These are phyloP conservation scores for Garrulus glandarius DNA, from an alignment of 2,797 vertebrate species.

Conservation along the genomic window DNA sequence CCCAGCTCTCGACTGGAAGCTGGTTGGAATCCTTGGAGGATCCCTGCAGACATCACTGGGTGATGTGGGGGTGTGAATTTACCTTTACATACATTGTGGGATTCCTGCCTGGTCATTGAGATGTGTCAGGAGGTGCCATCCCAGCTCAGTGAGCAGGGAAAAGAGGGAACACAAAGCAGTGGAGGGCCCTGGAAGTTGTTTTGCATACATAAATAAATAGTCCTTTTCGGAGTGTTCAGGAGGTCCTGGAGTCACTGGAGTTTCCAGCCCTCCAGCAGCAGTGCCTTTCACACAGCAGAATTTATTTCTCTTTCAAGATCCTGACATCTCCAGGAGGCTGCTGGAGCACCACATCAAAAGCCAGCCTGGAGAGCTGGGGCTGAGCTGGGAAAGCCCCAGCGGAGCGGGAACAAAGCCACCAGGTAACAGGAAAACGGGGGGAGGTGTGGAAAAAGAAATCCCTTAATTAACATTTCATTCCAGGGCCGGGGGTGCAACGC, in stretches of 20 bases:
- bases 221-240: neutral
- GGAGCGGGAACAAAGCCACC: neutral
- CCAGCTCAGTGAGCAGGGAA: neutral
- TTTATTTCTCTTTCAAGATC: neutral
- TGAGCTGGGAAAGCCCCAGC: neutral
- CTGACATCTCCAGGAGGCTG: neutral
- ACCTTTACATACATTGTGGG: neutral
- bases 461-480: neutral
- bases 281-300: neutral
- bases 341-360: constrained; percentile 23
- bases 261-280: neutral
- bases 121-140: neutral
- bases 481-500: neutral
- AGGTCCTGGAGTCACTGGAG: neutral
- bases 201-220: neutral
- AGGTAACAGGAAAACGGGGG: neutral
- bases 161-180: neutral
- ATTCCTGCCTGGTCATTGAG: neutral
- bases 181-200: neutral
- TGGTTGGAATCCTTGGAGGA: neutral
- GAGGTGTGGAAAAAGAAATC: neutral
- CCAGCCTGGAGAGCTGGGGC: neutral
- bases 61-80: neutral
- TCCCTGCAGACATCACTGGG: neutral
- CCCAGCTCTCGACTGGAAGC: neutral